A percentile compares a stretch with the other conserved stretches of the same genome.
phyloP scores from a whole-genome alignment of 2,113 vertebrate species.

The Tyrannus savana region DNA sequence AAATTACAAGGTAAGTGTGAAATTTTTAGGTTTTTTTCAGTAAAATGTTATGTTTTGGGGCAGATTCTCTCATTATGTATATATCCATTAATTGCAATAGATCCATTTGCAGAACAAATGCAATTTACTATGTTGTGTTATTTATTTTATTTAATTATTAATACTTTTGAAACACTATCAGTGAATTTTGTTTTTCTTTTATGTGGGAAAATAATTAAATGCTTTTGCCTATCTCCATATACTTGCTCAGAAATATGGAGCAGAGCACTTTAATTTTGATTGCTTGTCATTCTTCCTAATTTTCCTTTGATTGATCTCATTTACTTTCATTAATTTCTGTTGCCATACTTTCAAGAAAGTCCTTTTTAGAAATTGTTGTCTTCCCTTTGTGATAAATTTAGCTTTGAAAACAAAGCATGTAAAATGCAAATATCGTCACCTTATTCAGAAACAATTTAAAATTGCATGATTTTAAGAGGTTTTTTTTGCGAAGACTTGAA shows the following conservation, averaged over 20 bases:
- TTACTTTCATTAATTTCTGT: background rate
- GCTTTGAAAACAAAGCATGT: background rate
- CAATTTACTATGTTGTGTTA: background rate
- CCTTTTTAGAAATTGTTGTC: background rate
- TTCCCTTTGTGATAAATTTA: background rate
- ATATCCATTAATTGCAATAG: background rate
- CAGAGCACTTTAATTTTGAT: background rate
- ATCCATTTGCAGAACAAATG: background rate
- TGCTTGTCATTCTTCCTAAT: background rate
- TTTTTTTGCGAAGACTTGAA: background rate
- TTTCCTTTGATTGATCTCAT: background rate
- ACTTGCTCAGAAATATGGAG: background rate
- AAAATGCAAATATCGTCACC: background rate
- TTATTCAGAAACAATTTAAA: background rate
- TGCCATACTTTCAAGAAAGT: background rate
- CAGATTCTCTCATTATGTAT: background rate
- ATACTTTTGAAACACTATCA: background rate
- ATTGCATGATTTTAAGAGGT: background rate
- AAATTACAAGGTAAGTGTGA: slow-evolving; percentile 88
- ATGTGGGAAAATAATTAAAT: background rate
- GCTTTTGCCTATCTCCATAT: background rate
- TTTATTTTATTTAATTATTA: background rate
- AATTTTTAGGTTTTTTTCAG: background rate
- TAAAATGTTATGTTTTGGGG: background rate
- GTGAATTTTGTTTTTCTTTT: background rate